Base-by-base conservation (phyloP, 2,113 vertebrate genomes). In the Stigmatopora argus region DNA sequence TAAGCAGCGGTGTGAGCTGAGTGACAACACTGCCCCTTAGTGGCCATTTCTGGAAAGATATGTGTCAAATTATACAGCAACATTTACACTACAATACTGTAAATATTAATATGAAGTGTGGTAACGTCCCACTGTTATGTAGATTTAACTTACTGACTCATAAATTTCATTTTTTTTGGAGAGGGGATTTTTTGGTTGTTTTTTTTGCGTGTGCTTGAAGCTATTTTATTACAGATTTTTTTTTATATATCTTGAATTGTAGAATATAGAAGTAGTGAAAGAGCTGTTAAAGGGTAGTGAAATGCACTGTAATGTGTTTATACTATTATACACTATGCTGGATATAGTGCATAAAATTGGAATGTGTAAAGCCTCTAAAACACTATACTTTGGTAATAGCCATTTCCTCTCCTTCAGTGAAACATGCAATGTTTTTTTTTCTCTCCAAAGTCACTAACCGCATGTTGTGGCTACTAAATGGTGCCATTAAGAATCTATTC, bases 11-110 rank as follows among this genome's bases (percentile, higher is more conserved):
- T 23, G 67, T 18, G 4, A 66, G 73, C 35, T 69, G 71, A 88
- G 87, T 72, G 83, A 60, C 85, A 89, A 89, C 75, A 88, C 81
- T 87, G 87, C 84, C 89, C 84, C 86, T 86, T 81, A 66, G 83
- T 88, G 89, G 65, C 64, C 15, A 38, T n/a, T 38, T 17, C 17
- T 18, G 14, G 0, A 35, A 35, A 58, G 1, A 58, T 11, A 7
- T 31, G 23, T 31, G 14, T 4, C 5, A 26, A 31, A 14, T 2
- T 1, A 31, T 23, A 13, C 11, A 26, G 21, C 21, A 53, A 21
- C 52, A 6, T 9, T 41, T 53, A 17, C 48, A 46, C 10, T 46
- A 13, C 11, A 14, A 46, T 14, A 48, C 15, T 21, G 19, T n/a
- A 18, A 26, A 19, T 3, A 5, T 26, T 55, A 6, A 26, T 13